Conservation (phyloP, 2,797 vertebrate genomes). For the Anas bahamensis region DNA sequence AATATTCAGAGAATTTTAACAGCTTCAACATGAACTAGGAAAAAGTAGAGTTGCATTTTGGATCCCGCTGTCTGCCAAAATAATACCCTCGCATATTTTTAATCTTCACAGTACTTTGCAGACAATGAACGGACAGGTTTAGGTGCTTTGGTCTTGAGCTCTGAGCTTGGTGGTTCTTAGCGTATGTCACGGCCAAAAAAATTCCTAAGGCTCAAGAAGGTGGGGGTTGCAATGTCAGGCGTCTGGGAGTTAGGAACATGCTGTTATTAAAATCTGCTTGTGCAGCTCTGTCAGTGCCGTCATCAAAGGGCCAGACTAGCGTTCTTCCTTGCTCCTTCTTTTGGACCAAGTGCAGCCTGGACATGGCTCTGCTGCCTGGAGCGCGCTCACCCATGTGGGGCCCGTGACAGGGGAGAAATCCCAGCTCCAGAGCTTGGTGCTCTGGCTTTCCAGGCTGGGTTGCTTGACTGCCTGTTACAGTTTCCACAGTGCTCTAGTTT, state of each 20-base stretch:
- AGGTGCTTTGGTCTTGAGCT: not conserved
- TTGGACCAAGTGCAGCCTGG: not conserved
- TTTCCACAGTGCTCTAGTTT: not conserved
- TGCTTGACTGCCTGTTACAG: not conserved
- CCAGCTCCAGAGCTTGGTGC: not conserved
- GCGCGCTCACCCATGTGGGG: rapidly evolving
- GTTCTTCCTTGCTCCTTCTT: not conserved
- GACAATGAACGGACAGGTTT: rapidly evolving
- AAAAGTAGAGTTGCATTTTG: constrained; percentile 11
- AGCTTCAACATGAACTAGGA: constrained; percentile 55
- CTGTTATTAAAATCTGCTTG: not conserved
- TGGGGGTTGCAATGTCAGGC: not conserved
- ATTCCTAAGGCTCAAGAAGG: not conserved
- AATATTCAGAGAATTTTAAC: constrained; percentile 77
- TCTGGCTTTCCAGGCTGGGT: not conserved
- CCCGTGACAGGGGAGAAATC: rapidly evolving
- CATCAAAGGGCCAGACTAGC: not conserved
- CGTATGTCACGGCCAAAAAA: not conserved
- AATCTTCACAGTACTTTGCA: not conserved
- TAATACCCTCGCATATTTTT: not conserved
- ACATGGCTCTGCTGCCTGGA: not conserved
- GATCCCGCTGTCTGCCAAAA: constrained; percentile 7
- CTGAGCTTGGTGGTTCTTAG: not conserved
- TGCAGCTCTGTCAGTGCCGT: not conserved
- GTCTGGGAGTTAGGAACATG: not conserved